Evolutionary conservation across 2,888 invertebrate species (phyloP), one percentile per base, ranked within the genome.

Genomic region (Melinopterus prodromus): DNA sequence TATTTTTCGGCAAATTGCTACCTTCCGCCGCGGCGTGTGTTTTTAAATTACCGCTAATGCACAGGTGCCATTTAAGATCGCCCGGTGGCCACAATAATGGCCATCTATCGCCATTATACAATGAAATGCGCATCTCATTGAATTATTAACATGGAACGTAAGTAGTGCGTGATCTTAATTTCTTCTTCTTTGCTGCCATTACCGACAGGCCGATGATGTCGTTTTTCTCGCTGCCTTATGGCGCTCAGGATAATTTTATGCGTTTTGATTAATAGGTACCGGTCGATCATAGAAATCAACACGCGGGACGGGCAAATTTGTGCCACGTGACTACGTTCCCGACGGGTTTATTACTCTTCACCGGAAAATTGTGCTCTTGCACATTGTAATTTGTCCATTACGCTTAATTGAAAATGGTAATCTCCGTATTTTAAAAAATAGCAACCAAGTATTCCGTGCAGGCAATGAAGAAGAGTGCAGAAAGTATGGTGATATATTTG

Each of bases 121-220:
- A 77, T 77, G 77, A 36, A 69, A 77, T 76, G 76, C 76, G 76
- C 76, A 76, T 77, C 77, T 77, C 77, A 77, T 77, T 77, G 77
- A 53, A 53, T 53, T 53, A 53, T 53, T 53, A 53, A 53, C 53
- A 53, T 53, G 53, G 53, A 53, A 53, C 53, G 53, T 53, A 53
- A 53, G 53, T 53, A 53, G 53, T 53, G 53, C 53, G 53, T 53
- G 53, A 53, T 53, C 53, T 53, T 53, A 53, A 53, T 53, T 53
- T 53, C 53, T 53, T 53, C 53, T 53, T 53, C 53, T 53, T 12
- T 53, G 26, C 26, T 53, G 53, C 53, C 53, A 9, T 53, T 7
- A 12, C 53, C 53, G 53, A 12, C 53, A 12, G 12, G 53, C 53
- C 53, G 53, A 53, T 53, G 7, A 53, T 53, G 53, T 53, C 53